Percentiles rank a stretch among this genome's conserved stretches.
These are phyloP conservation scores for Hyppa rectilinea DNA, from an alignment of 2,888 invertebrate species.

Conservation along the genomic window DNA sequence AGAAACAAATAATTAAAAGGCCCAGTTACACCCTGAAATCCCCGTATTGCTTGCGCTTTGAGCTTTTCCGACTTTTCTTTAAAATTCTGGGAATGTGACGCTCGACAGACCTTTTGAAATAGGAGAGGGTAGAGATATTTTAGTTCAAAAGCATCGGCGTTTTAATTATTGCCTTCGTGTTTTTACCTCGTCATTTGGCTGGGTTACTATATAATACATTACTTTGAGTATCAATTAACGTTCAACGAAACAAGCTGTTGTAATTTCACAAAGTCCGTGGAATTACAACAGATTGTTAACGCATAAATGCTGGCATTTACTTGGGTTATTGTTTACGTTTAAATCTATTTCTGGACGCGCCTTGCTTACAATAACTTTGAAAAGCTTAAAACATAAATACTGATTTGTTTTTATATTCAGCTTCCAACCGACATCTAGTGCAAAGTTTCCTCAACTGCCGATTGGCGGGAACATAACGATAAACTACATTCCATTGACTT, in stretches of 20 bases:
- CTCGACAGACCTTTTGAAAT: slow-evolving; percentile 33
- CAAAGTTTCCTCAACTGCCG: slow-evolving; percentile 40
- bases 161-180: slow-evolving; percentile 7
- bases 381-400: background rate
- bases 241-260: background rate
- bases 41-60: slow-evolving; percentile 4
- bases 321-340: background rate
- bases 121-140: slow-evolving; percentile 5
- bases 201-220: background rate
- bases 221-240: background rate
- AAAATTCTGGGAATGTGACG: slow-evolving; percentile 16
- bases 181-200: background rate
- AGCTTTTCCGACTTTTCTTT: slow-evolving; percentile 22
- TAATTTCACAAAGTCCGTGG: background rate
- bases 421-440: slow-evolving; percentile 63
- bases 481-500: slow-evolving; percentile 39
- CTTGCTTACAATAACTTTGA: slow-evolving; percentile 1
- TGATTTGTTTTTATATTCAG: background rate
- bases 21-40: slow-evolving; percentile 20
- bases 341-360: slow-evolving; percentile 6
- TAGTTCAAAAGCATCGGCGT: background rate
- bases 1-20: slow-evolving; percentile 19
- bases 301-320: background rate
- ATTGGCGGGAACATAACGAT: slow-evolving; percentile 28
- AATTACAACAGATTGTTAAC: no score